Percentiles rank a stretch among this genome's conserved stretches.
Evolutionary conservation across 2,113 vertebrate species (phyloP).

Genomic region (Eurypyga helias): DNA sequence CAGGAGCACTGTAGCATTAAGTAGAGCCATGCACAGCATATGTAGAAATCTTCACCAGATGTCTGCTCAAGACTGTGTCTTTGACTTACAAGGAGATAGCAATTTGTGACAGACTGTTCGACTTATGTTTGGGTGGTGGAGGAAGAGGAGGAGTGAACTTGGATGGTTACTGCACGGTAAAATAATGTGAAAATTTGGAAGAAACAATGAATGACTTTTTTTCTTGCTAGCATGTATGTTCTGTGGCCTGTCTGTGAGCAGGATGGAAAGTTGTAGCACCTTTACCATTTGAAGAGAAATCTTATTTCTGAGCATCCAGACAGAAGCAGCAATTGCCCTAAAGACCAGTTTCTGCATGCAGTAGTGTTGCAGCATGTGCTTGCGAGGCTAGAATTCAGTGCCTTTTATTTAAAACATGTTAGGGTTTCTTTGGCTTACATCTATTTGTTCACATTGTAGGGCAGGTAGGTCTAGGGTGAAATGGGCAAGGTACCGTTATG

Average conservation of each 20-base stretch:
- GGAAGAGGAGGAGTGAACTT: not conserved
- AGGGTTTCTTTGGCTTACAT: not conserved
- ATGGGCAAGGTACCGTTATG: accelerated
- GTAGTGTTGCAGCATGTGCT: accelerated
- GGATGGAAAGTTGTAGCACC: not conserved
- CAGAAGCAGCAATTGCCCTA: not conserved
- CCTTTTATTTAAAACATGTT: not conserved
- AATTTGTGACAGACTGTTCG: not conserved
- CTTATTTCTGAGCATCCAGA: not conserved
- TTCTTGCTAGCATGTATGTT: not conserved
- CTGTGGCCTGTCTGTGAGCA: not conserved
- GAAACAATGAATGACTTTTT: not conserved
- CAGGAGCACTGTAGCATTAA: not conserved
- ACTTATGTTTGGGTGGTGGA: not conserved
- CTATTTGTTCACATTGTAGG: not conserved
- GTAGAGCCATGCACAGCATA: not conserved
- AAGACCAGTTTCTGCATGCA: not conserved
- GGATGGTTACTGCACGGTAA: not conserved
- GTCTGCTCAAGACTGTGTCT: not conserved
- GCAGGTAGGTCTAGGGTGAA: not conserved
- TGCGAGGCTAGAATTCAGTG: accelerated
- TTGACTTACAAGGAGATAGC: not conserved
- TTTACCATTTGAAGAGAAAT: not conserved
- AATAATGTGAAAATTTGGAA: not conserved
- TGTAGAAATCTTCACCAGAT: not conserved